Evolutionary conservation across 2,113 vertebrate species (phyloP), one percentile per base, ranked within the genome.

Genomic region (Perccottus glenii): DNA sequence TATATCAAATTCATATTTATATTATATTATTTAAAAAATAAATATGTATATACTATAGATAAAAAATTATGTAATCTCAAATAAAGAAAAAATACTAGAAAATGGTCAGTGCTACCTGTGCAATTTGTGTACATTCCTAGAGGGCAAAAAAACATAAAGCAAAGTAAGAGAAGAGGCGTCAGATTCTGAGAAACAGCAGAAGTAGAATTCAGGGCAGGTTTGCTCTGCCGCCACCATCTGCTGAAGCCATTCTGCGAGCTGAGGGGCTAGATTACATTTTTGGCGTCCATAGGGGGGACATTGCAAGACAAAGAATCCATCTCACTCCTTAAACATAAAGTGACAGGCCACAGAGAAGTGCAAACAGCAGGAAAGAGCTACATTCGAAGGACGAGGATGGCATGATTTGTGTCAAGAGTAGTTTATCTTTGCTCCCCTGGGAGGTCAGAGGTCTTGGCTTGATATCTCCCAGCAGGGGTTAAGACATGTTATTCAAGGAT

Each of bases 171-270:
- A 12, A 47, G 71, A 80, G 50, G 47, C 15, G 4, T 38, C 53
- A 59, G 67, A 78, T 63, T 52, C 42, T 51, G 42, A 67, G 50
- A 75, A 77, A 74, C 47, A 64, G 32, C 50, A 76, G 66, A 76
- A 52, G 65, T 52, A 64, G 76, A 85, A 76, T 78, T 64, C 38
- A 59, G 61, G 63, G 46, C 58, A 66, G 75, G 50, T 58, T 19
- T 58, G 60, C 60, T 70, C 63, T 38, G 62, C 78, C 67, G 71
- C 62, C 69, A 78, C 64, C 87, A 86, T 86, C 78, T 88, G 86
- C 60, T 82, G 60, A 67, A 84, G 52, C 40, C 36, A 78, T 90
- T 89, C 59, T 64, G 53, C 53, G 64, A 86, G 78, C 62, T 69
- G 52, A 64, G 42, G 73, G 46, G 60, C 86, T 71, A 16, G 49